Evolutionary conservation across 2,797 vertebrate genomes (phyloP).

Genomic region (Cirrhinus molitorella): DNA sequence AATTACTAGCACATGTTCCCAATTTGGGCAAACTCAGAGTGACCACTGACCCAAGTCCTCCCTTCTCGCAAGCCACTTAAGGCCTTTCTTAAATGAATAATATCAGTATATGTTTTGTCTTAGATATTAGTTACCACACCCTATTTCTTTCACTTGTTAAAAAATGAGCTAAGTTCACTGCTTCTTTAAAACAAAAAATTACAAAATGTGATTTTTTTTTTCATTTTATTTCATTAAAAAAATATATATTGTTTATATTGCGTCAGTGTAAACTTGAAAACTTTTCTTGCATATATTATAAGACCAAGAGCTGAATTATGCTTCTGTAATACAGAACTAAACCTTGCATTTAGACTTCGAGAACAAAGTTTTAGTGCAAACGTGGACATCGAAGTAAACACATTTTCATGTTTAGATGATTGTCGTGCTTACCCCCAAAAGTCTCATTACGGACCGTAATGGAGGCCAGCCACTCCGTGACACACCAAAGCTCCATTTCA

Average conservation of each 20-base stretch:
- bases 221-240: background rate
- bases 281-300: background rate
- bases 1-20: conserved; percentile 86
- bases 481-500: conserved; percentile 95
- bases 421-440: conserved; percentile 79
- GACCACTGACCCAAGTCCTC: conserved; percentile 84
- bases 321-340: background rate
- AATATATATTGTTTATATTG: background rate
- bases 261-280: background rate
- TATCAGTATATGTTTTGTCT: conserved; percentile 26
- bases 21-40: conserved; percentile 81
- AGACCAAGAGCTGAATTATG: background rate
- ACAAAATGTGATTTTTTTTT: background rate
- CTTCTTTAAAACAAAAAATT: background rate
- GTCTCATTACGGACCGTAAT: conserved; percentile 96
- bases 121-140: conserved; percentile 3
- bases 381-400: conserved; percentile 55
- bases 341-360: conserved; percentile 21
- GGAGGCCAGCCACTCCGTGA: conserved; percentile 97
- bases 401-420: conserved; percentile 59
- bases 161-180: background rate
- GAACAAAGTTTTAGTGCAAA: conserved; percentile 53
- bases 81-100: conserved; percentile 59
- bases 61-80: conserved; percentile 69
- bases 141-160: background rate